These are phyloP conservation scores for Acanthurus leucopareius DNA, from an alignment of 2,797 vertebrate genomes.

Conservation along the genomic window DNA sequence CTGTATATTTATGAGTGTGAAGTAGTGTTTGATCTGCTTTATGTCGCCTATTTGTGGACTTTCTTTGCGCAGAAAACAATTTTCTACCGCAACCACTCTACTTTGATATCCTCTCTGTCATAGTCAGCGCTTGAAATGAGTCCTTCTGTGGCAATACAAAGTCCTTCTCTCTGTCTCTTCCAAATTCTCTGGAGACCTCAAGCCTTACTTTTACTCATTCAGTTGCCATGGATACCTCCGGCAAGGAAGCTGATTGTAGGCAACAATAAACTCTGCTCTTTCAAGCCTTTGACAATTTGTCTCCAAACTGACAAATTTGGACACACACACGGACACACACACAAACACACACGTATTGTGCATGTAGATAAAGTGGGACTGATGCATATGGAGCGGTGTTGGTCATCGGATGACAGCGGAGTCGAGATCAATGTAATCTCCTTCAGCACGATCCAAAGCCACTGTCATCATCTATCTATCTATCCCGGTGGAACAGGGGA, in stretches of 20 bases:
- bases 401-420: conserved; percentile 61
- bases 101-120: conserved; percentile 70
- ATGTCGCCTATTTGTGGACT: conserved; percentile 36
- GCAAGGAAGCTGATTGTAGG: conserved; percentile 77
- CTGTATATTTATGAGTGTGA: conserved; percentile 26
- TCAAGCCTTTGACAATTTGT: conserved; percentile 72
- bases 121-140: conserved; percentile 63
- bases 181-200: conserved; percentile 79
- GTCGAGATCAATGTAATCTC: conserved; percentile 77
- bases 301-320: conserved; percentile 66
- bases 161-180: conserved; percentile 73
- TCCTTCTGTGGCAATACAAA: conserved; percentile 73
- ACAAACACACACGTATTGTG: background rate
- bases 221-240: conserved; percentile 84
- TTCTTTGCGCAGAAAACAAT: conserved; percentile 33
- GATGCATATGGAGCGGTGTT: conserved; percentile 2
- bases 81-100: conserved; percentile 24
- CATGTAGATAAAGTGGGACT: conserved; percentile 23
- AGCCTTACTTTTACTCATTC: conserved; percentile 83
- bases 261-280: conserved; percentile 75
- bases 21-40: conserved; percentile 40
- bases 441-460: conserved; percentile 73
- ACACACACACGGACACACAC: conserved; percentile 29
- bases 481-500: conserved; percentile 57
- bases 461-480: conserved; percentile 75